These are phyloP conservation scores for Bolinopsis microptera DNA, from an alignment of 37 sponge, comb jelly and placozoan species.

Conservation along the genomic window DNA sequence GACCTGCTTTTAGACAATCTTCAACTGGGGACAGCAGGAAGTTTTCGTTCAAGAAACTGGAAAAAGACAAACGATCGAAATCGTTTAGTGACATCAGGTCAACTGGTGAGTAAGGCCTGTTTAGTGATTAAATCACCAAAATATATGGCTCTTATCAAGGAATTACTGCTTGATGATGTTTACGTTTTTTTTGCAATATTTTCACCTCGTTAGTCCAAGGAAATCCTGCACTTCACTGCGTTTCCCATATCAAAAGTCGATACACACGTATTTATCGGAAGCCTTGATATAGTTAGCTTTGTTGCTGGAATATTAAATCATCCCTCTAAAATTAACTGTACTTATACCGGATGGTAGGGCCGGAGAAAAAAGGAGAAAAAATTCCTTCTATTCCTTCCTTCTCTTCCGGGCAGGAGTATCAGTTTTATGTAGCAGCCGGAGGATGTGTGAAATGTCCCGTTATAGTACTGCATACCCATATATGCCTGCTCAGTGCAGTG, in stretches of 20 bases:
- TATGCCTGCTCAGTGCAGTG: not conserved
- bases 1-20: not conserved
- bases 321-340: no score
- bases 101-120: not conserved
- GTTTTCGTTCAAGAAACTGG: not conserved
- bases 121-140: not conserved
- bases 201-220: no score
- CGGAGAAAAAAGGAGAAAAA: not conserved
- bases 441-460: not conserved
- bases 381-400: not conserved
- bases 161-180: no score
- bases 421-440: not conserved
- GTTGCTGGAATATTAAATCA: no score
- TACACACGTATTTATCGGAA: no score
- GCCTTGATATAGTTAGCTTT: not conserved
- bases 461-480: not conserved
- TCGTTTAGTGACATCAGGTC: conserved; percentile 38
- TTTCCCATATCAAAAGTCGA: no score
- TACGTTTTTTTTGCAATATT: no score
- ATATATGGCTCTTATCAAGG: no score
- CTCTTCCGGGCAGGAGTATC: not conserved
- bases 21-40: not conserved
- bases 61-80: not conserved
- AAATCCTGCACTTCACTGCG: not conserved
- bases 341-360: not conserved